Evolutionary conservation across 2,888 invertebrate genomes (phyloP).

Genomic region (Cremastinae sp.): DNA sequence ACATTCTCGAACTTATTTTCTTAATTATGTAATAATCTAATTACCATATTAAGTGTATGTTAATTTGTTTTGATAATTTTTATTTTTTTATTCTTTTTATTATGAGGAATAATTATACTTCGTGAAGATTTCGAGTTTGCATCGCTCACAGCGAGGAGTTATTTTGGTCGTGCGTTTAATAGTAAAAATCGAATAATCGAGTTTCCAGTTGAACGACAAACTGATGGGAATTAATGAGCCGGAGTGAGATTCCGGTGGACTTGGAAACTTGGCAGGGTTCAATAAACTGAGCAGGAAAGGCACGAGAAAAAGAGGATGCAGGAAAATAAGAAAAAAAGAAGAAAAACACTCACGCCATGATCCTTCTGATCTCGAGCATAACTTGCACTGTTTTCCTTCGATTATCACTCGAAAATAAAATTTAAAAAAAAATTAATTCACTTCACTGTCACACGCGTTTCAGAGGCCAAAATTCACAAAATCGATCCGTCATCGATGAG

Average conservation of each 20-base stretch:
- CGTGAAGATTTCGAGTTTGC: no score
- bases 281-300: conserved; percentile 29
- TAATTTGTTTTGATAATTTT: no score
- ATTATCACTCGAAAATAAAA: conserved; percentile 35
- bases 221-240: conserved; percentile 24
- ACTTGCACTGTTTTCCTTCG: background rate
- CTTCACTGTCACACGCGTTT: conserved; percentile 17
- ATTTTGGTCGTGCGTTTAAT: no score
- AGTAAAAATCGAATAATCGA: no score
- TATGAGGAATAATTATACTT: no score
- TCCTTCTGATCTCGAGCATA: conserved; percentile 17
- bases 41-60: no score
- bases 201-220: background rate
- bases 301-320: conserved; percentile 1
- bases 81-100: no score
- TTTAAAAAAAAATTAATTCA: conserved; percentile 36
- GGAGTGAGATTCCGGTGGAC: conserved; percentile 11
- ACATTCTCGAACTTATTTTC: no score
- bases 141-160: no score
- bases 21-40: no score
- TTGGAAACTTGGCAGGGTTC: conserved; percentile 29
- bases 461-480: conserved; percentile 12
- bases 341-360: conserved; percentile 50
- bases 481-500: conserved; percentile 23
- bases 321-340: background rate